Conservation (phyloP, 2,113 vertebrate genomes). For the Centrocercus urophasianus region DNA sequence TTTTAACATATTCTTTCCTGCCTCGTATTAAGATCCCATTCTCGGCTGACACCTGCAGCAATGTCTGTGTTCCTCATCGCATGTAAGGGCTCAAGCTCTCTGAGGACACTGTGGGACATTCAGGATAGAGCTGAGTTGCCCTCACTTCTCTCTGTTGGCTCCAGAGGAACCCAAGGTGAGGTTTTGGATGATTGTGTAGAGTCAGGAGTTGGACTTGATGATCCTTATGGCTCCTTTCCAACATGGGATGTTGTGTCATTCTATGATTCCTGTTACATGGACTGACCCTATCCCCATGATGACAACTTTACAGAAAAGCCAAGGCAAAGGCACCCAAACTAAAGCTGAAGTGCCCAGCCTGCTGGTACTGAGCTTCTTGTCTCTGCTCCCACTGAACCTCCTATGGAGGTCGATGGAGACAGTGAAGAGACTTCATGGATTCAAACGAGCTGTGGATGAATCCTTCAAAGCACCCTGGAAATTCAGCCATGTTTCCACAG, state of each 20-base stretch:
- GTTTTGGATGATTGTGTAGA: too few species aligned
- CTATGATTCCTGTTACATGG: neutral
- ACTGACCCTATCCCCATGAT: neutral
- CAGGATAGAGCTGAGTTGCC: neutral
- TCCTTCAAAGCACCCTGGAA: neutral
- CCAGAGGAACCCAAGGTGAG: neutral
- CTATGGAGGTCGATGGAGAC: neutral
- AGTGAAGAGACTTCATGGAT: neutral
- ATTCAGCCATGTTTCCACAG: neutral
- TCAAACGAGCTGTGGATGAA: rapidly evolving
- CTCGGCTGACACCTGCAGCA: neutral
- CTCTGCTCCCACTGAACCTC: neutral
- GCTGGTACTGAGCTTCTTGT: neutral
- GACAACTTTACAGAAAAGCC: neutral
- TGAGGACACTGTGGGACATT: rapidly evolving
- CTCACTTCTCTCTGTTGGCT: neutral
- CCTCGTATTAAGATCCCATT: slow-evolving; percentile 3
- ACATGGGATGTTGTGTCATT: too few species aligned
- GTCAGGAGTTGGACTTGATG: too few species aligned
- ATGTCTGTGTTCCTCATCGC: neutral
- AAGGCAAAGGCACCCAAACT: neutral
- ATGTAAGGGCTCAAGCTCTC: neutral
- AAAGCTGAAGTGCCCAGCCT: neutral
- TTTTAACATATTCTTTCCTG: slow-evolving; percentile 35
- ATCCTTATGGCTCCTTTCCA: too few species aligned